Evolutionary conservation across 2,797 vertebrate species (phyloP), one percentile per base, ranked within the genome.

Genomic region (Pipistrellus nathusii): DNA sequence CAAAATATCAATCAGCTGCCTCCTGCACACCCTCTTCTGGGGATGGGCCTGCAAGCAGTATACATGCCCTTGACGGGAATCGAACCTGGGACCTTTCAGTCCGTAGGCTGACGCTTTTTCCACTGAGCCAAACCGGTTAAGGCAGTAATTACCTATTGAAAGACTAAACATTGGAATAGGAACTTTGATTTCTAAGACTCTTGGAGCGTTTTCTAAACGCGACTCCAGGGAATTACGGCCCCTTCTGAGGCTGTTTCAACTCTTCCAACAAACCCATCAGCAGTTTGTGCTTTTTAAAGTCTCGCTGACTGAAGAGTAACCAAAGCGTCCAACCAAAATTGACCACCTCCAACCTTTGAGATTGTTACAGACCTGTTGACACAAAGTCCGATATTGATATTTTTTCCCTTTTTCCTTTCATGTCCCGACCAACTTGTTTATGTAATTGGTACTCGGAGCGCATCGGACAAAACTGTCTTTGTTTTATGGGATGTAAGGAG

Each of bases 351-450:
- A 83, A 76, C 89, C 85, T 85, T 72, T 32, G 82, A 83, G 41
- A 78, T 69, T 89, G 80, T 88, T 91, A 75, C 48, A 87, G 85
- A 92, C 12, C n/a, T 69, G 25, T 75, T 80, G 57, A 94, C 73
- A 12, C 76, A 81, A 64, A 93, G 93, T 82, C n/a, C 30, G 23
- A 27, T 90, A 90, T 92, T 96, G 94, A 64, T 87, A 10, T 25
- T 57, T 95, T 51, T 78, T 18, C 48, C 62, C 3, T 25, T 87
- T 85, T 46, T 15, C 15, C 38, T 82, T 95, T 93, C 57, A 73
- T 72, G 59, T 83, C 25, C n/a, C 94, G 81, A 86, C 69, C 81
- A 89, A 94, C 84, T 89, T 93, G 64, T 94, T 96, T 86, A 53
- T 91, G 66, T 93, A 90, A 94, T 90, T 80, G 90, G 77, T 68